Evolutionary conservation across 2,797 vertebrate species (phyloP).

Genomic region (Chanos chanos): DNA sequence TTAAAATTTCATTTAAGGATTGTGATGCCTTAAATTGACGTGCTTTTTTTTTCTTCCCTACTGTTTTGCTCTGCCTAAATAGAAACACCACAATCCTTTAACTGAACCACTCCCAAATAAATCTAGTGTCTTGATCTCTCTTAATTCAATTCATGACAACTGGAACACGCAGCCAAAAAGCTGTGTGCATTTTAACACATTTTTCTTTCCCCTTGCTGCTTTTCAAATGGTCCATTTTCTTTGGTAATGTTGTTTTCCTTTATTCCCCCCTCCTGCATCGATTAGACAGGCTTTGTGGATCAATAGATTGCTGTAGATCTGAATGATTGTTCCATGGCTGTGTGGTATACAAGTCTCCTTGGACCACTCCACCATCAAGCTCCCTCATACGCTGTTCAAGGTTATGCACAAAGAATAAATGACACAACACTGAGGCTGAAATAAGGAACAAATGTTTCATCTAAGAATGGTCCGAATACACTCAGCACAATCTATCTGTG

Average conservation of each 20-base stretch:
- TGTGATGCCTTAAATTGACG: too few species aligned
- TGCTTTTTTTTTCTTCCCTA: too few species aligned
- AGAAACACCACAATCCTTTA: not conserved
- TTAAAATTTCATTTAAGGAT: too few species aligned
- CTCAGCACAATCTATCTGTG: too few species aligned
- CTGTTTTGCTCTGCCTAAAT: too few species aligned
- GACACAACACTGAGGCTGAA: not conserved
- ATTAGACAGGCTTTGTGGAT: constrained; percentile 65
- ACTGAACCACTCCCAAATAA: constrained; percentile 9
- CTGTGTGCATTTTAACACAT: constrained; percentile 12
- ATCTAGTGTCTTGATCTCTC: constrained; percentile 17
- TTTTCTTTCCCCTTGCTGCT: constrained; percentile 28
- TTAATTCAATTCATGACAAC: constrained; percentile 2
- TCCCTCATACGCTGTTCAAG: constrained; percentile 2
- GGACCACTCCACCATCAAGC: constrained; percentile 8
- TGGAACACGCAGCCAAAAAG: not conserved
- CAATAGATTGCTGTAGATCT: constrained; percentile 74
- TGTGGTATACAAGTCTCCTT: not conserved
- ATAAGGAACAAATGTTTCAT: too few species aligned
- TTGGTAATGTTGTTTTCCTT: constrained; percentile 68
- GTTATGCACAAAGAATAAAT: not conserved
- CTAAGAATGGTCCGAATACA: too few species aligned
- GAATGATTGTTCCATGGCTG: constrained; percentile 30
- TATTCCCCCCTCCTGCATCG: constrained; percentile 59
- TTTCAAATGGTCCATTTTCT: constrained; percentile 70